Conservation (phyloP, 1,140 invertebrate genomes). For the Wiebesia pumilae region DNA sequence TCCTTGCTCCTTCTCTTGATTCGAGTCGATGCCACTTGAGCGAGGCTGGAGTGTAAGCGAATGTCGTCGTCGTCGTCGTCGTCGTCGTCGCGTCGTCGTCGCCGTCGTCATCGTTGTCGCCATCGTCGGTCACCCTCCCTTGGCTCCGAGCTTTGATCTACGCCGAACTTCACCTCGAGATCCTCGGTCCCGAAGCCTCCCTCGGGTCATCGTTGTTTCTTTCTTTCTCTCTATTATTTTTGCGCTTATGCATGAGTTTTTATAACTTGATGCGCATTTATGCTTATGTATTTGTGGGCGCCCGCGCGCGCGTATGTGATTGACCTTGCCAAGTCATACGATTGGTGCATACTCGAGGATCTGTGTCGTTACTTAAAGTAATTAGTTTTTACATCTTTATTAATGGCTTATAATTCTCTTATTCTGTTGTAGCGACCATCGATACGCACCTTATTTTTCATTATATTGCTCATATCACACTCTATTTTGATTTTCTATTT, state of each 20-base stretch:
- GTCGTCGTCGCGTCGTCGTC: conserved; percentile 24
- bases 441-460: no score
- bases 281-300: neutral
- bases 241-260: conserved; percentile 12
- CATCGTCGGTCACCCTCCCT: conserved; percentile 55
- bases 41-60: conserved; percentile 70
- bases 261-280: neutral
- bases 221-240: conserved; percentile 43
- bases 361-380: no score
- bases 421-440: no score
- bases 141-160: conserved; percentile 67
- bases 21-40: conserved; percentile 72
- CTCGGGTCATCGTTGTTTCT: conserved; percentile 25
- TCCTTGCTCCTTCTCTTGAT: conserved; percentile 55
- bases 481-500: no score
- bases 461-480: no score
- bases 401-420: no score
- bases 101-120: conserved; percentile 1
- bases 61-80: conserved; percentile 59
- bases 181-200: conserved; percentile 1
- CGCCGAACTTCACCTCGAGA: conserved; percentile 58
- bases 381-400: no score
- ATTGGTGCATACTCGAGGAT: neutral
- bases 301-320: neutral
- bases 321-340: neutral